A percentile compares a stretch with the other conserved stretches of the same genome.
Evolutionary conservation across 1,140 invertebrate species (phyloP).

Genomic region (Nautilus pompilius): DNA sequence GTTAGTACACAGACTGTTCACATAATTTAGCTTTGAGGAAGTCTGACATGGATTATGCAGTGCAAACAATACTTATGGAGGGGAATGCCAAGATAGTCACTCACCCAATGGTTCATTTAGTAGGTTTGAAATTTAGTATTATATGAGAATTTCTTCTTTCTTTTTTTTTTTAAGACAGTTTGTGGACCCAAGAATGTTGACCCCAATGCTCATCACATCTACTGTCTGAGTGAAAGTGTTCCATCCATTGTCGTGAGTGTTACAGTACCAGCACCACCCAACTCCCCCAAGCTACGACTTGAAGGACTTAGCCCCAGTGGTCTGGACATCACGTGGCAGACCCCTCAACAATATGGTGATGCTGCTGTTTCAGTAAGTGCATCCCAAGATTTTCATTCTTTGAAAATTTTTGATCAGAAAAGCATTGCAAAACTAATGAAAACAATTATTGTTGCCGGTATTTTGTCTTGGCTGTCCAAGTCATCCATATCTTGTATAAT

Average conservation of each 20-base stretch:
- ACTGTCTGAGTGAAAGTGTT: constrained; percentile 44
- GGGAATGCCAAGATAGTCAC: not conserved
- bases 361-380: constrained; percentile 48
- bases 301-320: constrained; percentile 50
- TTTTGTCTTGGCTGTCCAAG: too few relatives aligned
- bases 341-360: constrained; percentile 52
- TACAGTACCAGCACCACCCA: constrained; percentile 46
- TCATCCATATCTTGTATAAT: too few relatives aligned
- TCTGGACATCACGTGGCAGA: constrained; percentile 52
- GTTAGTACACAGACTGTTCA: too few relatives aligned
- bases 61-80: too few relatives aligned
- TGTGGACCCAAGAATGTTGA: constrained; percentile 41
- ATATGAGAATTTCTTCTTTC: not conserved
- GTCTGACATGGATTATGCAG: too few relatives aligned
- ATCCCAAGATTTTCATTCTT: not conserved
- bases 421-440: too few relatives aligned
- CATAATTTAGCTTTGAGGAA: too few relatives aligned
- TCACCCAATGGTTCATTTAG: not conserved
- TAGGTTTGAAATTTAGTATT: not conserved
- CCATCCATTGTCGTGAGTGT: constrained; percentile 51
- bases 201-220: constrained; percentile 37
- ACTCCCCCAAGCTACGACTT: constrained; percentile 48
- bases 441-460: too few relatives aligned
- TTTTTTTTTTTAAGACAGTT: constrained; percentile 29
- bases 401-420: not conserved